Evolutionary conservation across 2,113 vertebrate genomes (phyloP).

Genomic region (Pygoscelis antarcticus): DNA sequence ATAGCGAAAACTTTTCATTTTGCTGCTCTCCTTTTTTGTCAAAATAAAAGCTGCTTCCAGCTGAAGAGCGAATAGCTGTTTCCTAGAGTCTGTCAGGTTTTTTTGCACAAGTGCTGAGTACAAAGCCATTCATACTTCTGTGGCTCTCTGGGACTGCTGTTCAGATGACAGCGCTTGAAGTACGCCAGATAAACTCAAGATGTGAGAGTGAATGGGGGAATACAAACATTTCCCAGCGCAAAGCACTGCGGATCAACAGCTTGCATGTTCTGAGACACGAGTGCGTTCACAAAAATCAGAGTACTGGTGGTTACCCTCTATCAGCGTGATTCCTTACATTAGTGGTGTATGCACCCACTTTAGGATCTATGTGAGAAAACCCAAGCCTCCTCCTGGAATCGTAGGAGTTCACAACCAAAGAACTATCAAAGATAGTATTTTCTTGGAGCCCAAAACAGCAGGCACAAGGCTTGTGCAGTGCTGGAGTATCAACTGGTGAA

Average conservation of each 20-base stretch:
- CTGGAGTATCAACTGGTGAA: neutral
- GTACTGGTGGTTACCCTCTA: neutral
- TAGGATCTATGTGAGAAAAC: neutral
- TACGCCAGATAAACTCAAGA: neutral
- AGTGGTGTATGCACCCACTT: neutral
- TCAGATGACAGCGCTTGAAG: neutral
- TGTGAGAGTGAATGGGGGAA: neutral
- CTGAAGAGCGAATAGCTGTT: neutral
- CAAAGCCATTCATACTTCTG: neutral
- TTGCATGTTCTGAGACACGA: neutral
- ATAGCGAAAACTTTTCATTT: neutral
- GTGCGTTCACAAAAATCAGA: neutral
- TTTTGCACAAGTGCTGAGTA: neutral
- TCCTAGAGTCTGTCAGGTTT: neutral
- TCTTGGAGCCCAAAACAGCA: neutral
- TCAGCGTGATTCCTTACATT: accelerated
- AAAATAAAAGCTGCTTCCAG: neutral
- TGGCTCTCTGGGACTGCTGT: neutral
- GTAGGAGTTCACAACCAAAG: neutral
- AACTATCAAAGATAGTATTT: neutral
- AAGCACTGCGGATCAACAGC: neutral
- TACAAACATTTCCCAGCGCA: neutral
- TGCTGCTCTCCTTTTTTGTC: neutral
- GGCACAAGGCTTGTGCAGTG: neutral
- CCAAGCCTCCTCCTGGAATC: neutral